Evolutionary conservation across 1,140 invertebrate species (phyloP), one percentile per base, ranked within the genome.

Genomic region (Papilio aristodemus): DNA sequence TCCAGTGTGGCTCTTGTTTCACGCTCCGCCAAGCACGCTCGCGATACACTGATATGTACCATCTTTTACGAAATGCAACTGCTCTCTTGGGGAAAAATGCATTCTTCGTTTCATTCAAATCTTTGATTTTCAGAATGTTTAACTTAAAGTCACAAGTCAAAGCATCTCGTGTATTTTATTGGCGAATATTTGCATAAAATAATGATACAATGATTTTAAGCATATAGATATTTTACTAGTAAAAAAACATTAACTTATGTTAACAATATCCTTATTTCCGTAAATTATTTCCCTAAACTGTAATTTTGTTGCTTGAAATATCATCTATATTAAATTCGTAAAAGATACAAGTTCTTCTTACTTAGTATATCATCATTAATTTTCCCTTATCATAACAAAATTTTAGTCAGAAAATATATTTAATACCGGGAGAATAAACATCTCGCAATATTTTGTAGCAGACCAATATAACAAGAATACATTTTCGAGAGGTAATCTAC

Each of bases 1-100:
- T 79, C 73, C 74, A 68, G 74, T 81, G 81, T 73, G 76, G 75
- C 80, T 82, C 78, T 86, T 83, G 81, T 86, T 87, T 86, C 79
- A 86, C 81, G 84, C 78, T 81, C 76, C 82, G 80, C 75, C 79
- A 83, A 75, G 72, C 66, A 73, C 77, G 79, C 64, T 71, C 76
- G 80, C 75, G 72, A 71, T 78, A 77, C 69, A 77, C 81, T 80
- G 83, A 83, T 77, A 75, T 66, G 25, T 22, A 32, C 63, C 25
- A 66, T 50, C 39, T 27, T 66, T 66, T 46, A 66, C 41, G 27
- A 32, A 25, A 66, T 50, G 41, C 63, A 66, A 62, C 69, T 72
- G 46, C 67, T 38, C 68, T 73, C 71, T 71, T 72, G 67, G 38
- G 62, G 36, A 62, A 37, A 50, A 19, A 62, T 38, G 37, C 37